Evolutionary conservation across 2,797 vertebrate genomes (phyloP), one percentile per base, ranked within the genome.

Genomic region (Gymnoscopelus braueri): DNA sequence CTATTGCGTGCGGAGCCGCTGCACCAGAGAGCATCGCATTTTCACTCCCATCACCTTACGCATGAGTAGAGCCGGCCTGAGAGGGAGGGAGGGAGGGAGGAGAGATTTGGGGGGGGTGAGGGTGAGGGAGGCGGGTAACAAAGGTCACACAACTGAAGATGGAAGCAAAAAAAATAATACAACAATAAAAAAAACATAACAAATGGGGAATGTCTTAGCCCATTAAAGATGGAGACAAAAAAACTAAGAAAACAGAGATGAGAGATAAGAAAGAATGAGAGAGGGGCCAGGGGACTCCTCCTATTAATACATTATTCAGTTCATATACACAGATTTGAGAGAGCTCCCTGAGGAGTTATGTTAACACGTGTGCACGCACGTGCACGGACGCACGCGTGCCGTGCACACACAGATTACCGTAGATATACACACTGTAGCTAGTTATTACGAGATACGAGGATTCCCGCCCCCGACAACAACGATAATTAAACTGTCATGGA

Each of bases 1-100:
- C 84, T 72, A 75, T 92, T 82, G 92, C 92, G 92, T 93, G 92
- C 89, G 78, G 88, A 91, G 84, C 82, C 69, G 69, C 68, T 8
- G 39, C 63, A n/a, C 81, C 54, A 44, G 83, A 88, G 84, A 90
- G 88, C 81, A 82, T 4, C 78, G 84, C 84, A 77, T 87, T 89
- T 91, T 87, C 87, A 87, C 85, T 85, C 84, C 74, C 6, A n/a
- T 73, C 78, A 64, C 78, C 84, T 90, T 87, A 87, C 87, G 87
- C 93, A 88, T 91, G 91, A 92, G 88, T 91, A 87, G 76, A 75
- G 60, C 74, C 63, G 75, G 74, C 75, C 65, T 79, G 80, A 83
- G 88, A 87, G 87, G 84, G 84, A 80, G 79, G 62, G 82, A 71
- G 44, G 49, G 56, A 82, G 9, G 2, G 67, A 48, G 61, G 8